Percentiles rank a stretch among this genome's conserved stretches.
Conservation (phyloP, 1,140 invertebrate species). For the Temnothorax longispinosus region DNA sequence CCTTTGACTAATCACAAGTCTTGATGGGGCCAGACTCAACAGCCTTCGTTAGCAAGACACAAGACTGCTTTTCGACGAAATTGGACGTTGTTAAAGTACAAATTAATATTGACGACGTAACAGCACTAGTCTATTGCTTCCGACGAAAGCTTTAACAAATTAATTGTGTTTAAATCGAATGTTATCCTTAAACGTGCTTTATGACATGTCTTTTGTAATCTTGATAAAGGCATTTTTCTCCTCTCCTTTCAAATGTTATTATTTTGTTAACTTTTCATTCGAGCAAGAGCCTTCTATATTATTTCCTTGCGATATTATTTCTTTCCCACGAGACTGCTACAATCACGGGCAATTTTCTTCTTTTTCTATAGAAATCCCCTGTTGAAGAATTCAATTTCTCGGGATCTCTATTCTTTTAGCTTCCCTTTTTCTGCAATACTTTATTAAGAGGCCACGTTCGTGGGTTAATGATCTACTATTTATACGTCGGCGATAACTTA, state of each 20-base stretch:
- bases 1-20: not conserved
- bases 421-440: not conserved
- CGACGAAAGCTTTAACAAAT: not conserved
- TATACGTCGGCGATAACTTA: conserved; percentile 28
- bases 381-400: conserved; percentile 13
- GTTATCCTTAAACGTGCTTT: not conserved
- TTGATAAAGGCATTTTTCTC: not conserved
- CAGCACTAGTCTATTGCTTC: no score
- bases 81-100: conserved; percentile 5
- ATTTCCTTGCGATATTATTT: not conserved
- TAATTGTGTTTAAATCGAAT: not conserved
- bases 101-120: not conserved
- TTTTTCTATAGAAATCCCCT: not conserved
- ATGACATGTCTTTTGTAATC: not conserved
- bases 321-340: not conserved
- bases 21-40: not conserved
- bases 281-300: not conserved
- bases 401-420: not conserved
- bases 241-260: not conserved
- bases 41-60: not conserved
- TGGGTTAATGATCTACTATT: conserved; percentile 37
- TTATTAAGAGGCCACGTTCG: not conserved
- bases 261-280: not conserved
- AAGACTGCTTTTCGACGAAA: not conserved
- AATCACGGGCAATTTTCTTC: not conserved